Percentiles rank a stretch among this genome's conserved stretches.
Conservation (phyloP, 2,888 invertebrate genomes). For the Drosophila kokeensis region DNA sequence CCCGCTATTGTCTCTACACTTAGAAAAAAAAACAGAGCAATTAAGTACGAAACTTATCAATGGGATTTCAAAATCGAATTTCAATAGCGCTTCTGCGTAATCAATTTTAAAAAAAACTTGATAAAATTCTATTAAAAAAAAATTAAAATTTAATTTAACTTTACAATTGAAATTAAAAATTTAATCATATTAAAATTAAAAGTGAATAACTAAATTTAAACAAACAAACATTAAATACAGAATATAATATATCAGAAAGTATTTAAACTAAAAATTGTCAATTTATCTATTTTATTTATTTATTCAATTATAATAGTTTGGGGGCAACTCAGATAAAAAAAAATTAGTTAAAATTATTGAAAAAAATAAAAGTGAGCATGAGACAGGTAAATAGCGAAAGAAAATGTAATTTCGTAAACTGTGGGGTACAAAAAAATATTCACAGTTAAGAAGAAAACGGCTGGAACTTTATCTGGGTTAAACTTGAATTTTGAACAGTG, state of each 20-base stretch:
- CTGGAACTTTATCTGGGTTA: rapidly evolving
- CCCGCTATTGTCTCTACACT: conserved; percentile 34
- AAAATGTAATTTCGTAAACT: neutral
- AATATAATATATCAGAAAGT: neutral
- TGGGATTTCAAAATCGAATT: too few relatives aligned
- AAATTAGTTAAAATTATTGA: neutral
- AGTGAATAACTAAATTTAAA: neutral
- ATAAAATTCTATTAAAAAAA: too few relatives aligned
- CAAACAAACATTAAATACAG: too few relatives aligned
- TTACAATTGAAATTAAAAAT: too few relatives aligned
- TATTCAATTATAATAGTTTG: too few relatives aligned
- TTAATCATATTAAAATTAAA: neutral
- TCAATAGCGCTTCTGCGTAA: too few relatives aligned
- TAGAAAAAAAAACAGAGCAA: neutral
- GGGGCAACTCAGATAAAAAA: too few relatives aligned
- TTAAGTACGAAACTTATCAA: neutral
- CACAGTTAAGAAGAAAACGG: neutral
- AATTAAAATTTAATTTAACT: too few relatives aligned
- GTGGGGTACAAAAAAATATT: rapidly evolving
- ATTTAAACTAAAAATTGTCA: neutral
- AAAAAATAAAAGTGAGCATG: rapidly evolving
- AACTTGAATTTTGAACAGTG: too few relatives aligned
- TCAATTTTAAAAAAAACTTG: too few relatives aligned
- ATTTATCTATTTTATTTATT: neutral
- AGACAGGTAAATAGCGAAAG: rapidly evolving